Base-by-base conservation (phyloP, 2,888 invertebrate genomes). In the Philopedon plagiatum region DNA sequence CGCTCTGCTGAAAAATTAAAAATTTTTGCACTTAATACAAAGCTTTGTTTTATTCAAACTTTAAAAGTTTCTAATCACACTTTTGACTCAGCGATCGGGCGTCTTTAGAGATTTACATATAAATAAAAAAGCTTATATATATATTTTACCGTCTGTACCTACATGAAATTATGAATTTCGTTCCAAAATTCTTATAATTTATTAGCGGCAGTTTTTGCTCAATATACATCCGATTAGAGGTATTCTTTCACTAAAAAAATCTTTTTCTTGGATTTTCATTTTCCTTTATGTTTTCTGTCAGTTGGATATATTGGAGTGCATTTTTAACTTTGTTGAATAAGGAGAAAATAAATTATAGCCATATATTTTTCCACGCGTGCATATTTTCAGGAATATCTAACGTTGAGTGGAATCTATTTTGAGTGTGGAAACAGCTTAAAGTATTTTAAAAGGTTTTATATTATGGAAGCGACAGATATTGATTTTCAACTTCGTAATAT, bases 251-350 rank as follows among this genome's bases (percentile, higher is more conserved):
- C 5, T 4, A 34, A 0, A 57, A 57, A 32, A 57, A 32, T 57
- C 57, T 32, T 18, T 26, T 57, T 34, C 11, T 15, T 13, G 19
- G 32, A 57, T 19, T 57, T 57, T 57, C 57, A 57, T 57, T 19
- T 57, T 19, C 37, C 37, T 57, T 37, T 57, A 57, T 57, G 57
- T 57, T 57, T 18, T 57, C 57, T 57, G 57, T 34, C 57, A 57
- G 19, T 19, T 1, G 19, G 34, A 57, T 34, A 57, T 29, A 57
- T 57, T 34, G 19, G n/a, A 29, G 9, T 21, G 34, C 57, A 57
- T 57, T 57, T 57, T 57, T 57, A 34, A 57, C 57, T 32, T 19
- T 5, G 29, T 1, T 34, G 57, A 34, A 57, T 57, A 57, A 32
- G 18, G 11, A 32, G 54, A 54, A 54, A 9, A 32, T 18, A 54